Percentiles rank a stretch among this genome's conserved stretches.
Conservation (phyloP, 1,140 invertebrate species). For the Hylaeus anthracinus region DNA sequence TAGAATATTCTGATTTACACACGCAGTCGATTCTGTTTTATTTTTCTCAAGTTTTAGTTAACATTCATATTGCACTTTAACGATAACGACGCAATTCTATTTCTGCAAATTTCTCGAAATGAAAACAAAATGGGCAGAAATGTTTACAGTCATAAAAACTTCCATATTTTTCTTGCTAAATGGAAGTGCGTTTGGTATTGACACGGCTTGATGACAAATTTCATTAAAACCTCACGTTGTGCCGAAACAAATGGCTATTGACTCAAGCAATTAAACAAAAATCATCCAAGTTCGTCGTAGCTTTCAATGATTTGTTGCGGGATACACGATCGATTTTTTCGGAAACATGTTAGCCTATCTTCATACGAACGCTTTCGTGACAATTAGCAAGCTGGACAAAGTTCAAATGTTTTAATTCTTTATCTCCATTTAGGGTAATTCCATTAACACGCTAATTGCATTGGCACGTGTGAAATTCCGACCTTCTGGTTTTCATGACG, state of each 20-base stretch:
- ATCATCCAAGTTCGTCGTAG: slow-evolving; percentile 16
- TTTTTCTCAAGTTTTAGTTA: too few relatives aligned
- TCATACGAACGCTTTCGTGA: neutral
- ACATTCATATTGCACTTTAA: too few relatives aligned
- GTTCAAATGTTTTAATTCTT: slow-evolving; percentile 40
- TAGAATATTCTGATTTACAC: too few relatives aligned
- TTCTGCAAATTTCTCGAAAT: neutral
- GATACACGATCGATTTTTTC: neutral
- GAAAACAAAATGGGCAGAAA: neutral
- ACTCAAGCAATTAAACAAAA: slow-evolving; percentile 48
- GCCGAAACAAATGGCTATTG: slow-evolving; percentile 26
- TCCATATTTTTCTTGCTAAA: slow-evolving; percentile 4
- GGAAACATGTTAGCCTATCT: neutral
- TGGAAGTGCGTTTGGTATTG: slow-evolving; percentile 14
- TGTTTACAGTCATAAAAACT: slow-evolving; percentile 8
- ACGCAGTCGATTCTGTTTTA: too few relatives aligned
- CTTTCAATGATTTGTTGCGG: slow-evolving; percentile 14
- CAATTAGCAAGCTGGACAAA: slow-evolving; percentile 8
- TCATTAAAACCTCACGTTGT: slow-evolving; percentile 26
- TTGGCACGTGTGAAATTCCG: neutral
- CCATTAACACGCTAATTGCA: slow-evolving; percentile 47
- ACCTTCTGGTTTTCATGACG: slow-evolving; percentile 7
- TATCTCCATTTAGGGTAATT: slow-evolving; percentile 41
- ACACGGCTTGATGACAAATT: slow-evolving; percentile 7
- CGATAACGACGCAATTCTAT: neutral